Base-by-base conservation (phyloP, 2,797 vertebrate genomes). In the Crenuchus spilurus region DNA sequence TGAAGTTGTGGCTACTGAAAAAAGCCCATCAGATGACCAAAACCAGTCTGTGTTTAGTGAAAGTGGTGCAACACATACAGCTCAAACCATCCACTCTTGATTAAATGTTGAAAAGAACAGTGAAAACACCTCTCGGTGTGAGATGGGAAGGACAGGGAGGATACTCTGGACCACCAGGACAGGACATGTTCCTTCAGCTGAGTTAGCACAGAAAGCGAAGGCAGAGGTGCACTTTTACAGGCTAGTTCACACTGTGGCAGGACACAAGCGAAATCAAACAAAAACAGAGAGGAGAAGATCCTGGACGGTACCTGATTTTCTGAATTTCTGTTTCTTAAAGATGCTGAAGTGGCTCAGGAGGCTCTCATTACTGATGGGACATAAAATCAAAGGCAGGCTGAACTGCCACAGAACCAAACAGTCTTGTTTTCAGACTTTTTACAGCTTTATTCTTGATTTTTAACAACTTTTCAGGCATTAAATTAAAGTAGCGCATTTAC, bases 301-400 rank as follows among this genome's bases (percentile, higher is more conserved):
- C 0, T 54, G 13, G 4, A 74, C 20, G 58, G 41, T 62, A 65
- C 76, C 73, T 69, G 69, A 78, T 60, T 78, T 65, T 3, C 49
- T 52, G 14, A 60, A 42, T 10, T 35, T 35, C 33, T 35, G 3
- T 30, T 60, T 48, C 46, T 35, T 52, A 48, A 48, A 22, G 30
- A 78, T 62, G 71, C 54, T 49, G 28, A 73, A 64, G 60, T 75
- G 75, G 62, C 62, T 76, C 72, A 55, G 51, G 46, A 68, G n/a
- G 66, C 41, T 64, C 33, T 24, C 35, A 9, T 22, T n/a, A 75
- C 46, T 57, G 52, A 39, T 10, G 9, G n/a, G 30, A 39, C n/a
- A n/a, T 41, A 2, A 41, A 11, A 41, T 1, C 14, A 42, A 3
- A 42, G 22, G 18, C 20, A 20, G 24, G 20, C 39, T 28, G 22